Evolutionary conservation across 2,797 vertebrate species (phyloP), one percentile per base, ranked within the genome.

Genomic region (Eupleurogrammus muticus): DNA sequence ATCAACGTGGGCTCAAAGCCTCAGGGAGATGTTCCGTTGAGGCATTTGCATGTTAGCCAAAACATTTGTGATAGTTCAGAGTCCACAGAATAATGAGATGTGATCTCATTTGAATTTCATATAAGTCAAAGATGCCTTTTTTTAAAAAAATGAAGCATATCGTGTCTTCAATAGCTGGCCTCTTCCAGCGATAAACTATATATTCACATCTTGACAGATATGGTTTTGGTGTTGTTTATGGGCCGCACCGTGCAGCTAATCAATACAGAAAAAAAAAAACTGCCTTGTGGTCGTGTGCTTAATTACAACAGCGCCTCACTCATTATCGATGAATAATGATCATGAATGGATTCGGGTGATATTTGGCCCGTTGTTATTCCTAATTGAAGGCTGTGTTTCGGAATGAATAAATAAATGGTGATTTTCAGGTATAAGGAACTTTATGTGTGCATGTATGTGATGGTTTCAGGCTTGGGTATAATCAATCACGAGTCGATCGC

Each of bases 401-500:
- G 19, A 71, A 54, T 38, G 5, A 52, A 36, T 42, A 32, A 28
- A 65, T 66, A 13, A 46, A 42, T 28, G 3, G 6, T 28, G 34
- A 64, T 17, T 52, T 36, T 12, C n/a, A 6, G 34, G 24, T 16
- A 56, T 52, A 21, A 54, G 17, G 46, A 28, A 40, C 13, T 40
- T 4, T 16, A 20, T 57, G 16, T 40, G 36, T 65, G 14, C 0
- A 9, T 84, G 1, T 35, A 42, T 60, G 34, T 9, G 10, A 60
- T 10, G 42, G 40, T 70, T 70, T 55, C 48, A 56, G 74, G 64
- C 58, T 23, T 17, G 34, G n/a, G 23, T 52, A 47, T 70, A 50
- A 79, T 74, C 56, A 55, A 69, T 85, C 82, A 80, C 47, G 13
- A 60, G 55, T 70, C 83, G 78, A 79, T 86, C 83, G 65, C 44